Evolutionary conservation across 2,797 vertebrate species (phyloP).

Genomic region (Gobionotothen gibberifrons): DNA sequence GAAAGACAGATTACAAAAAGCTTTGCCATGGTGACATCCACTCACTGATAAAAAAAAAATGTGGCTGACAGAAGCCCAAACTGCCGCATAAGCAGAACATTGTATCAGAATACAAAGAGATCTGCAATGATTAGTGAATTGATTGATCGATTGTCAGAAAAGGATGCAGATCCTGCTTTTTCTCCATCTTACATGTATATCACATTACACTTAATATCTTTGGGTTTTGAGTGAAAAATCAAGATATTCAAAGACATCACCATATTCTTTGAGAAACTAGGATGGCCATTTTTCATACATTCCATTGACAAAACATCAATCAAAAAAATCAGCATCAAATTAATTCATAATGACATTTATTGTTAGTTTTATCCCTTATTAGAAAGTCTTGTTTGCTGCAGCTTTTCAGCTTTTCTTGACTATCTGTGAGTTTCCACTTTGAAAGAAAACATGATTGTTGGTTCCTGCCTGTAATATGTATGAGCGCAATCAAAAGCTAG

Average conservation of each 20-base stretch:
- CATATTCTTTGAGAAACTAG: no score
- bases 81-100: neutral
- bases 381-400: neutral
- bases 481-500: constrained; percentile 1
- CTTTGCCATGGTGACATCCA: neutral
- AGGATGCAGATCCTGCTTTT: no score
- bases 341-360: no score
- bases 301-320: no score
- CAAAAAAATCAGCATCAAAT: no score
- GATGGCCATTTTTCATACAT: no score
- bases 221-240: no score
- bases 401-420: neutral
- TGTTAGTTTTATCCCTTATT: neutral
- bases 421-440: neutral
- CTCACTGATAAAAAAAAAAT: neutral
- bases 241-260: no score
- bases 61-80: neutral
- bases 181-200: no score
- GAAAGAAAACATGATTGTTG: neutral
- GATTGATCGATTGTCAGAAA: no score
- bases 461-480: neutral
- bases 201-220: no score
- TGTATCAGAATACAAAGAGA: neutral
- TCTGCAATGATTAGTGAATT: no score
- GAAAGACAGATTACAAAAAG: neutral